A percentile compares a stretch with the other conserved stretches of the same genome.
Evolutionary conservation across 2,888 invertebrate species (phyloP).

Genomic region (Cyrtodaria siliqua): DNA sequence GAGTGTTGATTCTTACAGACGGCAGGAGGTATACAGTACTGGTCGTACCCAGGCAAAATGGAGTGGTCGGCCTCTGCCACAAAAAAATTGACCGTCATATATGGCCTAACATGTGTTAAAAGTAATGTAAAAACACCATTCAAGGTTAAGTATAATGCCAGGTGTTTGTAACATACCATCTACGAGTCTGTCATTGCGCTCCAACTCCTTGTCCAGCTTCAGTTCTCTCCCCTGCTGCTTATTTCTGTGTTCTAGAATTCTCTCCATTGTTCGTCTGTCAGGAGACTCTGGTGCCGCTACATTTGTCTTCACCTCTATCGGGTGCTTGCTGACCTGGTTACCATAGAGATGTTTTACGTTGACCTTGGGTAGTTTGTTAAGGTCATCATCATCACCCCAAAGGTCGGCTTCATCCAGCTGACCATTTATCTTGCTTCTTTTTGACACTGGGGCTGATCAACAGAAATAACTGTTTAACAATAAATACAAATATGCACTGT

Average conservation of each 20-base stretch:
- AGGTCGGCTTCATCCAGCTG: conserved; percentile 48
- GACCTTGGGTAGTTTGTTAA: conserved; percentile 10
- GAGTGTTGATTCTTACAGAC: too few species aligned
- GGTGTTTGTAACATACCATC: conserved; percentile 29
- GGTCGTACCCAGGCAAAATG: too few species aligned
- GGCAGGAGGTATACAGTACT: too few species aligned
- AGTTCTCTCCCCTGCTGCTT: conserved; percentile 41
- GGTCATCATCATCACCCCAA: conserved; percentile 41
- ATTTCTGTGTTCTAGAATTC: conserved; percentile 53
- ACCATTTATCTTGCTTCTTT: conserved; percentile 29
- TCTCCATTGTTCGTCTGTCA: conserved; percentile 47
- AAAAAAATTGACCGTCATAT: too few species aligned
- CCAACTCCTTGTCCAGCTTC: conserved; percentile 22
- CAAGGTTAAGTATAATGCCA: too few species aligned
- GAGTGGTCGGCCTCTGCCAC: too few species aligned
- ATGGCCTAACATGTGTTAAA: too few species aligned
- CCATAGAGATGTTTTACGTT: conserved; percentile 34
- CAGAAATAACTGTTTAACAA: too few species aligned
- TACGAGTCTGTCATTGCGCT: conserved; percentile 22
- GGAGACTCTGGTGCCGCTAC: conserved; percentile 38
- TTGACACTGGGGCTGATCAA: conserved; percentile 44
- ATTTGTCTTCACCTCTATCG: conserved; percentile 10
- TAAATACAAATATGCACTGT: too few species aligned
- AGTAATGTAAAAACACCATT: too few species aligned
- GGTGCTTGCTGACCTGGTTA: conserved; percentile 26